phyloP scores from a whole-genome alignment of 2,888 invertebrate species.

The Scaptomyza parva region DNA sequence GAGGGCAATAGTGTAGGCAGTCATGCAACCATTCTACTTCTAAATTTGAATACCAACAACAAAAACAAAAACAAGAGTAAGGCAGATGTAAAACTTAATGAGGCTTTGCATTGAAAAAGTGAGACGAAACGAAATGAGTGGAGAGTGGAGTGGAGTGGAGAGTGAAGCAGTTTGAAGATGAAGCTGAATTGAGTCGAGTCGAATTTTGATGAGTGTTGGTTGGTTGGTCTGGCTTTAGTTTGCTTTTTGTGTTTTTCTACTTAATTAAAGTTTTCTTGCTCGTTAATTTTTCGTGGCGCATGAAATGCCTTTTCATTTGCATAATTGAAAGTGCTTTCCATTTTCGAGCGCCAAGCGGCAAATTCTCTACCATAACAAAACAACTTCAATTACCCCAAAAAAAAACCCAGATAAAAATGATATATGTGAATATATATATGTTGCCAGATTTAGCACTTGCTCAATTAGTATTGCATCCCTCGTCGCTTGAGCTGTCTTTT shows the following conservation, averaged over 20 bases:
- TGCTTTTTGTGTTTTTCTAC: slow-evolving; percentile 61
- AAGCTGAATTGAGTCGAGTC: slow-evolving; percentile 26
- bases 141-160: slow-evolving; percentile 31
- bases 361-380: slow-evolving; percentile 20
- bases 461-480: not conserved
- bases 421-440: not conserved
- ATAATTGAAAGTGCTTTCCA: slow-evolving; percentile 68
- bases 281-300: slow-evolving; percentile 68
- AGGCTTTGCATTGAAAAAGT: slow-evolving; percentile 66
- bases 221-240: slow-evolving; percentile 38
- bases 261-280: slow-evolving; percentile 76
- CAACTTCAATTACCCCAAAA: slow-evolving; percentile 15
- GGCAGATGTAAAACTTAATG: slow-evolving; percentile 75
- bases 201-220: slow-evolving; percentile 27
- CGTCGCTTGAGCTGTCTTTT: not conserved
- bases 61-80: slow-evolving; percentile 40
- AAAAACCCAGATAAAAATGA: not conserved
- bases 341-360: slow-evolving; percentile 19
- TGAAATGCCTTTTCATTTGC: slow-evolving; percentile 70
- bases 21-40: slow-evolving; percentile 57
- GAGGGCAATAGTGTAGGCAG: slow-evolving; percentile 14
- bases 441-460: slow-evolving; percentile 28
- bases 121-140: slow-evolving; percentile 5
- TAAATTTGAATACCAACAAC: slow-evolving; percentile 69
- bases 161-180: slow-evolving; percentile 29